These are phyloP conservation scores for Encarsia formosa DNA, from an alignment of 2,888 invertebrate species.

Conservation along the genomic window DNA sequence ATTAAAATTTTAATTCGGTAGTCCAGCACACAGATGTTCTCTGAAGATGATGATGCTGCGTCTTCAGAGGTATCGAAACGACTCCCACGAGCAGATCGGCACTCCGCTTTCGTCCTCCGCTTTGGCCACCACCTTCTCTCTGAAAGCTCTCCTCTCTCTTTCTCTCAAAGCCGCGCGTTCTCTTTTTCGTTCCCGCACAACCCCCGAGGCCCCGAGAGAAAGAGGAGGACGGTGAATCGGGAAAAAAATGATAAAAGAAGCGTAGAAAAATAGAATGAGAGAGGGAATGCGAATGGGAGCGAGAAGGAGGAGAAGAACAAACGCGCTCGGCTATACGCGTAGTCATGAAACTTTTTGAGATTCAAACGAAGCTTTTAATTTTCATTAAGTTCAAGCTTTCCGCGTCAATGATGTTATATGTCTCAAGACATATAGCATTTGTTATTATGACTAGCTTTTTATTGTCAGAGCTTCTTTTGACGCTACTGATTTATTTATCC, in stretches of 20 bases:
- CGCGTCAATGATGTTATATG: neutral
- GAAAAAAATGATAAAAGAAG: neutral
- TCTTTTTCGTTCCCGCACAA: too few relatives aligned
- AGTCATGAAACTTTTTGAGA: neutral
- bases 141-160: constrained; percentile 35
- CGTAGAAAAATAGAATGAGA: neutral
- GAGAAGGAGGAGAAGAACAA: neutral
- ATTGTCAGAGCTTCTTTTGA: too few relatives aligned
- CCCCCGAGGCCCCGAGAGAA: too few relatives aligned
- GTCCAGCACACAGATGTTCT: neutral
- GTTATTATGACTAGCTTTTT: too few relatives aligned
- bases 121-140: constrained; percentile 35
- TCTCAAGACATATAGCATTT: too few relatives aligned
- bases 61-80: constrained; percentile 47
- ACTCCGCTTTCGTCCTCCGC: constrained; percentile 35
- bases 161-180: too few relatives aligned
- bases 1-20: neutral
- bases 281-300: neutral
- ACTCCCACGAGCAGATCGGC: constrained; percentile 43
- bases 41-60: constrained; percentile 43
- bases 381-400: neutral
- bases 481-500: too few relatives aligned
- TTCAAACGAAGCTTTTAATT: neutral
- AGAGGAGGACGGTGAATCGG: constrained; percentile 4
- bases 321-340: neutral